Conservation (phyloP, 2,888 invertebrate species). For the Hylaea fasciaria region DNA sequence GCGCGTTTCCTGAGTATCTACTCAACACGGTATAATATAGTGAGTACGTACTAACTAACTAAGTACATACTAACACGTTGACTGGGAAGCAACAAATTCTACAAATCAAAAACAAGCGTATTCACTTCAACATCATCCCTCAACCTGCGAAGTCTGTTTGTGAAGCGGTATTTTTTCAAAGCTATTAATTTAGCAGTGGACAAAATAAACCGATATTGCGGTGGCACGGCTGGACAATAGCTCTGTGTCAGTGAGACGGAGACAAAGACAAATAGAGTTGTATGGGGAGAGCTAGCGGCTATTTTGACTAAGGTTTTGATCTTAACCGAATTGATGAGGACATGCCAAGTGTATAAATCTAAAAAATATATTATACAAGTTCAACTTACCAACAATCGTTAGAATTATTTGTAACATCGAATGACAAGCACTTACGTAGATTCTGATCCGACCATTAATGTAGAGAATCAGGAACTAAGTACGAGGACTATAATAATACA, state of each 20-base stretch:
- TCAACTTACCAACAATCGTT: no score
- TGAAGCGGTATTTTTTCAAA: constrained; percentile 57
- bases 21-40: no score
- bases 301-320: constrained; percentile 7
- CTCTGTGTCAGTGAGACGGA: constrained; percentile 71
- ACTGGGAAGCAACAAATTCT: background rate
- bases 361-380: no score
- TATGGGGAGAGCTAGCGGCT: constrained; percentile 35
- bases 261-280: constrained; percentile 65
- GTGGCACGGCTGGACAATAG: constrained; percentile 72
- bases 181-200: constrained; percentile 61
- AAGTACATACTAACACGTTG: background rate
- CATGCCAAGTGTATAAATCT: no score
- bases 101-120: constrained; percentile 10
- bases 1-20: no score
- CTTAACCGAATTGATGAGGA: no score
- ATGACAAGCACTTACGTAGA: no score
- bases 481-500: no score
- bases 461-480: no score
- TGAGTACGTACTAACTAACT: no score
- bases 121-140: constrained; percentile 29
- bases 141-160: constrained; percentile 42
- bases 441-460: no score
- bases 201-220: constrained; percentile 72
- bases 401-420: no score